A percentile compares a stretch with the other conserved stretches of the same genome.
Evolutionary conservation across 2,888 invertebrate genomes (phyloP).

Genomic region (Ditula angustiorana): DNA sequence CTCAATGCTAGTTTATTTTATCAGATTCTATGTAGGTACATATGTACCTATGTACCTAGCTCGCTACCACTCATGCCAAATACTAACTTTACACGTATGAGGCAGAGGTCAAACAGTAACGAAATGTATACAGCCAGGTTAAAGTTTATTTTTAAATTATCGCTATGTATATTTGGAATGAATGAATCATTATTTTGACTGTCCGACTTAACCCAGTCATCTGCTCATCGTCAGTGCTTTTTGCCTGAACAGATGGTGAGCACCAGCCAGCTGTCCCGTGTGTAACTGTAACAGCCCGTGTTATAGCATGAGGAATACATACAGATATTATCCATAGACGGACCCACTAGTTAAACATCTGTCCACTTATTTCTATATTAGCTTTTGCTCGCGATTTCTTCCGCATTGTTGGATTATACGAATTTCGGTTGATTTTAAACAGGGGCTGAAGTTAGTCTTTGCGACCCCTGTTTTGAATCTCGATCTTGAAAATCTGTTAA

Average conservation of each 20-base stretch:
- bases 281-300: neutral
- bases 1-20: slow-evolving; percentile 64
- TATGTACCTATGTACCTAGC: slow-evolving; percentile 41
- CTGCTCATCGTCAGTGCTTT: slow-evolving; percentile 20
- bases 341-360: neutral
- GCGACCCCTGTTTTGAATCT: too few species aligned
- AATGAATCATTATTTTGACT: slow-evolving; percentile 24
- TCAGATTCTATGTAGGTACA: slow-evolving; percentile 68
- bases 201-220: slow-evolving; percentile 21
- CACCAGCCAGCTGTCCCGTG: slow-evolving; percentile 20
- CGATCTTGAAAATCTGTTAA: too few species aligned
- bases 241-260: neutral
- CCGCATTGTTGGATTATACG: too few species aligned
- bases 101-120: neutral
- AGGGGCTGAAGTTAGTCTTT: too few species aligned
- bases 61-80: neutral
- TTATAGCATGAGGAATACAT: neutral
- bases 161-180: slow-evolving; percentile 5
- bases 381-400: too few species aligned
- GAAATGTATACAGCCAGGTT: neutral
- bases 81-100: neutral
- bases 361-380: too few species aligned
- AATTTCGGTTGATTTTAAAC: too few species aligned
- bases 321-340: neutral
- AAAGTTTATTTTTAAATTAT: slow-evolving; percentile 11